Evolutionary conservation across 2,888 invertebrate species (phyloP), one percentile per base, ranked within the genome.

Genomic region (Volucella inanis): DNA sequence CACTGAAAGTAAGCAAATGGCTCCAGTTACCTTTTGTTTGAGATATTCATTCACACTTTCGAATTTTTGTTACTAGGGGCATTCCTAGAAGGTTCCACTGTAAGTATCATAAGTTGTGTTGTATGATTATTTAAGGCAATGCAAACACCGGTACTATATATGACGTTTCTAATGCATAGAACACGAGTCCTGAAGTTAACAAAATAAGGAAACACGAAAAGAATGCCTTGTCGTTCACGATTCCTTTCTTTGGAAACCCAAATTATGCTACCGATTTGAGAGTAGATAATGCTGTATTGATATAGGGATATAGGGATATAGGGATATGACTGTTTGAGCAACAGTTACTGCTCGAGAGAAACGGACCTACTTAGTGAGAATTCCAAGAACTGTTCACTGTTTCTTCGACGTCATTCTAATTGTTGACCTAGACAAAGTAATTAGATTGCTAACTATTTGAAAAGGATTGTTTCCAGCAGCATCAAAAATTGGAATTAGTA

Each of bases 1-100:
- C 74, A 68, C 22, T 47, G 43, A 43, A 18, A 3, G 59, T 39
- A 75, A 22, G 49, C 65, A 79, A 70, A 65, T 59, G 47, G 59
- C 76, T 81, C 76, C 38, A 76, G 70, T 81, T 81, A 81, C 78
- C 76, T 18, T 49, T 45, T 65, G 22, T 65, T 55, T 59, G 75
- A 68, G 62, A 49, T 80, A 41, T 80, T 59, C 75, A 75, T 80
- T 80, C 75, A 80, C 80, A 80, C 80, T 68, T 75, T 79, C 54
- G 47, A 39, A 22, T 4, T 49, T 50, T 14, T 14, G n/a, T 43
- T 50, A 64, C 45, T 45, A 65, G 2, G 15, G 22, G 45, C 43
- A 79, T 79, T 75, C 61, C 11, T 49, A 31, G 75, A 62, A 80
- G 38, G 22, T 22, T 22, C 8, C 45, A 8, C 31, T n/a, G 47